Conservation (phyloP, 2,797 vertebrate genomes). For the Tenualosa ilisha region DNA sequence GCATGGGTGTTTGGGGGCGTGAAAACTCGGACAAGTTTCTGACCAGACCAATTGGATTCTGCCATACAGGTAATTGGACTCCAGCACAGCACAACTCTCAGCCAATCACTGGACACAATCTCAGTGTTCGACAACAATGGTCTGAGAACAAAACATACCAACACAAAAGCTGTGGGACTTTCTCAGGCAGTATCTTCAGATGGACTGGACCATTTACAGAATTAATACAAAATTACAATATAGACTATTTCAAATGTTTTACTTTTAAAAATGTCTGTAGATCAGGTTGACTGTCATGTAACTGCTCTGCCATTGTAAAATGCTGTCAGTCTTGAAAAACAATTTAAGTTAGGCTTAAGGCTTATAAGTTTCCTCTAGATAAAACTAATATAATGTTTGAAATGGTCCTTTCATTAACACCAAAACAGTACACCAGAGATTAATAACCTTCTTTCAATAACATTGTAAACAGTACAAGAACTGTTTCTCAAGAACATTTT, state of each 20-base stretch:
- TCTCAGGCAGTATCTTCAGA: background rate
- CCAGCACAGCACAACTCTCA: constrained; percentile 63
- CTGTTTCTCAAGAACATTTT: background rate
- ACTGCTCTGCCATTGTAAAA: background rate
- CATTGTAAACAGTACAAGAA: background rate
- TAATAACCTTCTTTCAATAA: background rate
- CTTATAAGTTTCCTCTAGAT: too few relatives aligned
- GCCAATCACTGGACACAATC: constrained; percentile 71
- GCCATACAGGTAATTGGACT: constrained; percentile 53
- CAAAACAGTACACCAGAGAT: background rate
- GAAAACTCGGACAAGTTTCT: constrained; percentile 45
- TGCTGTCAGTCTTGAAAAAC: background rate
- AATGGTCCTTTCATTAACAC: too few relatives aligned
- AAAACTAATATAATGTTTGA: too few relatives aligned
- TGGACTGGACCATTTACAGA: background rate
- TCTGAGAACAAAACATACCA: constrained; percentile 46
- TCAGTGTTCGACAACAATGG: constrained; percentile 75
- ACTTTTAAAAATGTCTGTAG: too few relatives aligned
- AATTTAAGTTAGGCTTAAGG: background rate
- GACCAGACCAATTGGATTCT: constrained; percentile 75
- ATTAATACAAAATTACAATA: background rate
- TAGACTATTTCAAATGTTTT: background rate
- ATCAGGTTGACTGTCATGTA: too few relatives aligned
- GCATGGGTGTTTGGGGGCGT: constrained; percentile 29
- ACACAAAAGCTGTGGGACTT: constrained; percentile 72